Evolutionary conservation across 2,888 invertebrate species (phyloP).

Genomic region (Lepidonotus clava): DNA sequence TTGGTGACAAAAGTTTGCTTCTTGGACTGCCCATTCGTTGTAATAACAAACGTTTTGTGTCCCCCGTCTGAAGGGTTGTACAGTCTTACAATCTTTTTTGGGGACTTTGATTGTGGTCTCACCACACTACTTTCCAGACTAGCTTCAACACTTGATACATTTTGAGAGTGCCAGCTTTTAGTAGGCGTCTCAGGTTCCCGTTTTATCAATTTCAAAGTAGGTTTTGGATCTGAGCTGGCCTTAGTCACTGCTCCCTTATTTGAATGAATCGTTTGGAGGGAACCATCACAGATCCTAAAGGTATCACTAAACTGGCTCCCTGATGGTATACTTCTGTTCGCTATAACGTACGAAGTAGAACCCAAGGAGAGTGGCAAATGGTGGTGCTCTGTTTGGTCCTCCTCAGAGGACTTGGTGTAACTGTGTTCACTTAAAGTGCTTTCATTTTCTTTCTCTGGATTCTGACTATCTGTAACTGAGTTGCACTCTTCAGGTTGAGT

Average conservation of each 20-base stretch:
- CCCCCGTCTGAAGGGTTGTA: constrained; percentile 1
- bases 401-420: background rate
- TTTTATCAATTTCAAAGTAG: background rate
- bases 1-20: background rate
- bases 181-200: background rate
- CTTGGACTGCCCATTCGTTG: background rate
- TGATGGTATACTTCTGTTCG: background rate
- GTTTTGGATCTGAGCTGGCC: no score
- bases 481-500: no score
- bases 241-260: no score
- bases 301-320: no score
- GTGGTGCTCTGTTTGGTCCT: background rate
- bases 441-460: no score
- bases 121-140: background rate
- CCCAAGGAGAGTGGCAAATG: background rate
- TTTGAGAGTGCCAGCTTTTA: background rate
- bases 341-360: background rate
- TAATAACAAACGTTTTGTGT: constrained; percentile 27
- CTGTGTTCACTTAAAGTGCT: no score
- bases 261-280: no score
- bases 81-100: constrained; percentile 9
- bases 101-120: background rate
- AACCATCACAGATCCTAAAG: no score
- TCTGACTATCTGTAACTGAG: no score
- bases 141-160: background rate